These are phyloP conservation scores for Steinernema scapterisci DNA, from an alignment of 2,888 invertebrate species.

Conservation along the genomic window DNA sequence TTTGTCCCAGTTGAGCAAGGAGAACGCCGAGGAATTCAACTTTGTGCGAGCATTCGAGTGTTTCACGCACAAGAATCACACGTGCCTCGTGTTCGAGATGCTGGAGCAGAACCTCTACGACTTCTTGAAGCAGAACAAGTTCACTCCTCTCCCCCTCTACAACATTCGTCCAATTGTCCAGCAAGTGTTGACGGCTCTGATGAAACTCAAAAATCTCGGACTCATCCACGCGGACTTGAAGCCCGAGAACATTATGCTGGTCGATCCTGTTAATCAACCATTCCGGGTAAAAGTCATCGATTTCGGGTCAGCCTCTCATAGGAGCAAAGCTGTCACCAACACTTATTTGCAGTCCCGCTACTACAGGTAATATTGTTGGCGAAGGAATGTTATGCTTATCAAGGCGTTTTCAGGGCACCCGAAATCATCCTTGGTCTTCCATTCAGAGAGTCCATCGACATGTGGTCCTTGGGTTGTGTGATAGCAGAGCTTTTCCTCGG, in stretches of 20 bases:
- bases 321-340: conserved; percentile 98
- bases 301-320: conserved; percentile 98
- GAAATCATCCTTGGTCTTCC: conserved; percentile 96
- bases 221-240: conserved; percentile 99
- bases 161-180: conserved; percentile 98
- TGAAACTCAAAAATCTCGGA: conserved; percentile 88
- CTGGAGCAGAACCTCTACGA: conserved; percentile 99
- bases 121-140: conserved; percentile 99
- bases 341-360: conserved; percentile 98
- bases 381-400: background rate
- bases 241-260: conserved; percentile 99
- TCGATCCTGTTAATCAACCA: conserved; percentile 95
- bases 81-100: conserved; percentile 77
- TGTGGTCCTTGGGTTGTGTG: conserved; percentile 99
- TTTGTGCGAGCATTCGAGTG: conserved; percentile 99
- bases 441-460: conserved; percentile 99
- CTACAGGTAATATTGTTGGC: conserved; percentile 79
- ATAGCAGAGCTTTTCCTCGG: conserved; percentile 98
- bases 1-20: conserved; percentile 76
- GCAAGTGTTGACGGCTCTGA: conserved; percentile 85
- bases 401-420: conserved; percentile 74
- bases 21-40: conserved; percentile 98
- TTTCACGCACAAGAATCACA: conserved; percentile 74
- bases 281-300: conserved; percentile 99
- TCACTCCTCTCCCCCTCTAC: conserved; percentile 95